Evolutionary conservation across 2,888 invertebrate species (phyloP), one percentile per base, ranked within the genome.

Genomic region (Tipula unca): DNA sequence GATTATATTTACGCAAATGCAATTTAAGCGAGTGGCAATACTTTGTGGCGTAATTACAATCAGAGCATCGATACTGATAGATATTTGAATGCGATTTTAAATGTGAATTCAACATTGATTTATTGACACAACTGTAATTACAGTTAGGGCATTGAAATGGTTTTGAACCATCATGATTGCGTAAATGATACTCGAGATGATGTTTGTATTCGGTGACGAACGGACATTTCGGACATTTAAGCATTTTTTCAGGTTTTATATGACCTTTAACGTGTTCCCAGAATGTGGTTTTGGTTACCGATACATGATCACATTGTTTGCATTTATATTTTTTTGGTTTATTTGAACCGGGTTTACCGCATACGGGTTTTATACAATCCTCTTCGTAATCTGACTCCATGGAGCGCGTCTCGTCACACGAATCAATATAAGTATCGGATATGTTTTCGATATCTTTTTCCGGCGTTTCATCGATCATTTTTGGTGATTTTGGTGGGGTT

Each of bases 141-240:
- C 99, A 99, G 89, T 97, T 95, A 87, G 93, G 93, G 90, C 99
- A 99, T 90, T 96, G 96, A 92, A 96, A 99, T 0, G 99, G 99
- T 89, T 99, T 99, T 0, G 96, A 95, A 54, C 98, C 98, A 88
- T 95, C 93, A 91, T 99, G 99, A 90, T 99, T 99, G 82, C 97
- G 93, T 90, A 98, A 93, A 90, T 99, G 99, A 89, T 99, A 99
- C 90, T 99, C 99, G 86, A 99, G 91, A 88, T 99, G 99, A 90
- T 99, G 99, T 89, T 99, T 99, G 92, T 98, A 97, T 90, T 99
- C 99, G 0, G 99, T 99, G 3, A 99, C 98, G 89, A 99, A 99
- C 0, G 97, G 96, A 89, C 99, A 99, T 88, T 96, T 94, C 3
- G 96, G 95, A 89, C 99, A 99, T 86, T 94, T 94, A 35, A 99